Conservation (phyloP, 2,113 vertebrate species). For the Brevimyrus niger region DNA sequence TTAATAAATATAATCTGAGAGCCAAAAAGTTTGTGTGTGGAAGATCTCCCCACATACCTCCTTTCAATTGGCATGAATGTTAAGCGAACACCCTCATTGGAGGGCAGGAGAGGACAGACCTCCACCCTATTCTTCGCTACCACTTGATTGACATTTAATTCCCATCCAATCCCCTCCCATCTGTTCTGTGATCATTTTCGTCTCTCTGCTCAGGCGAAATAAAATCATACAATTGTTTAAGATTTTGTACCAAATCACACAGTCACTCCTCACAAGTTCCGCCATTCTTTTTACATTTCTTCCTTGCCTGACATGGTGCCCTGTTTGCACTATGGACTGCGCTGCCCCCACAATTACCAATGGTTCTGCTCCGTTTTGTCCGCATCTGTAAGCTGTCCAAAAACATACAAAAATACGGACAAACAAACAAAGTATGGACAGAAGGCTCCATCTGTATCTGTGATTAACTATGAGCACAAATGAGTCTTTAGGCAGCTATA, state of each 20-base stretch:
- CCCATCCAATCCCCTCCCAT: background rate
- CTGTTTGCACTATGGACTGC: background rate
- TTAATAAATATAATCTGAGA: too few species aligned
- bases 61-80: background rate
- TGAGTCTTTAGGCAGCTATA: background rate
- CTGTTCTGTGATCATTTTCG: background rate
- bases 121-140: background rate
- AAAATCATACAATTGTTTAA: background rate
- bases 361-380: background rate
- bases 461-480: background rate
- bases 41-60: background rate
- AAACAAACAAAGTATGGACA: background rate
- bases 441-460: background rate
- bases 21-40: too few species aligned
- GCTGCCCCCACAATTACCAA: background rate
- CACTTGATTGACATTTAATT: background rate
- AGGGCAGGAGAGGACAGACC: background rate
- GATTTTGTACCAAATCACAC: background rate
- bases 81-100: background rate
- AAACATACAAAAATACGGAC: background rate
- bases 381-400: background rate
- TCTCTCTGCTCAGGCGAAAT: background rate
- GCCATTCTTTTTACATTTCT: background rate
- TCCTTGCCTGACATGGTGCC: background rate
- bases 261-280: background rate